phyloP scores from a whole-genome alignment of 2,888 invertebrate genomes.

The Dicyrtoma fusca region DNA sequence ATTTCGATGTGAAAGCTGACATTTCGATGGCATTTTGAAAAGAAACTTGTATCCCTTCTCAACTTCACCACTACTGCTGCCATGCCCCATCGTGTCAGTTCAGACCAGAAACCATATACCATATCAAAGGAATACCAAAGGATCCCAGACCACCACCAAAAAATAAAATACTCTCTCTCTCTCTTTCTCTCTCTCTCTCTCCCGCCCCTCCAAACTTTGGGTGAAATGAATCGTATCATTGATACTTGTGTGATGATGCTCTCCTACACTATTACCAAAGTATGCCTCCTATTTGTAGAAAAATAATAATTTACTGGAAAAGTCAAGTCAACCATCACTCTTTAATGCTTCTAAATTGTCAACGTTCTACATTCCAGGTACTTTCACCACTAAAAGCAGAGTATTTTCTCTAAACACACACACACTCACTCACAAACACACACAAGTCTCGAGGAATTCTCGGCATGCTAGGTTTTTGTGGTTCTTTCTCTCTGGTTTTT shows the following conservation, averaged over 20 bases:
- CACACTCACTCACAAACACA: not conserved
- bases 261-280: constrained; percentile 4
- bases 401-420: not conserved
- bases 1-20: constrained; percentile 8
- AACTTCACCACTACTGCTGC: no score
- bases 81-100: no score
- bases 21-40: constrained; percentile 23
- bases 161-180: no score
- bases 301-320: constrained; percentile 20
- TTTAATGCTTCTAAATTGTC: no score
- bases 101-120: no score
- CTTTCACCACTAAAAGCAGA: no score
- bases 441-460: not conserved
- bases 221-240: constrained; percentile 38
- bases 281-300: not conserved
- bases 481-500: no score
- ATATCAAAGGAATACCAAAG: no score
- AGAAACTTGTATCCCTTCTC: not conserved
- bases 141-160: no score
- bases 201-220: constrained; percentile 22
- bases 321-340: constrained; percentile 11
- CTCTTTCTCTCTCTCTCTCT: no score
- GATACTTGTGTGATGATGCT: constrained; percentile 19
- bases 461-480: no score
- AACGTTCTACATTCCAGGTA: no score